Evolutionary conservation across 1,140 invertebrate genomes (phyloP).

Genomic region (Atta texana): DNA sequence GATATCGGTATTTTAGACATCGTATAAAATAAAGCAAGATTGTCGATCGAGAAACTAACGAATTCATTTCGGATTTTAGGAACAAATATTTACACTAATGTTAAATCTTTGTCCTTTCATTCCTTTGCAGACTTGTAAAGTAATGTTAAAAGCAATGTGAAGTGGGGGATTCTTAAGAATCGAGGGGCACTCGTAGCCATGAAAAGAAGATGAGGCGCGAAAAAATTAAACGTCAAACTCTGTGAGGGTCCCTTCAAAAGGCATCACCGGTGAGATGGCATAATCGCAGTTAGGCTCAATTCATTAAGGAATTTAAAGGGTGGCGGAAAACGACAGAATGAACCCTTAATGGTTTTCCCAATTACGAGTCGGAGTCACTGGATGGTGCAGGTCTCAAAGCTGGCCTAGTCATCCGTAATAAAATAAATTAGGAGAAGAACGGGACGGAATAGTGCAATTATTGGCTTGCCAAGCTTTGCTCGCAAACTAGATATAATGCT

Average conservation of each 20-base stretch:
- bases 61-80: background rate
- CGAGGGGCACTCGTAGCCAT: conserved; percentile 56
- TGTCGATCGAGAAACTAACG: background rate
- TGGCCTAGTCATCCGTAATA: conserved; percentile 72
- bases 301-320: conserved; percentile 77
- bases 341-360: conserved; percentile 75
- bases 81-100: conserved; percentile 27
- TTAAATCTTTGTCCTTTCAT: conserved; percentile 13
- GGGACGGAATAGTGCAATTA: conserved; percentile 73
- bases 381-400: conserved; percentile 66
- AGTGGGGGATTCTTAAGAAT: conserved; percentile 33
- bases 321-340: conserved; percentile 49
- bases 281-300: conserved; percentile 78
- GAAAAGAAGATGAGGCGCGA: conserved; percentile 74
- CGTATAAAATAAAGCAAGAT: conserved; percentile 17
- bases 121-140: background rate
- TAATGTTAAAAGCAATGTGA: conserved; percentile 36
- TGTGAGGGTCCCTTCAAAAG: conserved; percentile 72
- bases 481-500: conserved; percentile 54
- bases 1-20: conserved; percentile 29
- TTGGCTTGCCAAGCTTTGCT: conserved; percentile 69
- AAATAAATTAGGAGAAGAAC: conserved; percentile 72
- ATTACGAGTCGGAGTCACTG: conserved; percentile 66
- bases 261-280: conserved; percentile 72
- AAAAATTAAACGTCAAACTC: conserved; percentile 76